Evolutionary conservation across 2,797 vertebrate species (phyloP).

Genomic region (Myiotriccus ornatus): DNA sequence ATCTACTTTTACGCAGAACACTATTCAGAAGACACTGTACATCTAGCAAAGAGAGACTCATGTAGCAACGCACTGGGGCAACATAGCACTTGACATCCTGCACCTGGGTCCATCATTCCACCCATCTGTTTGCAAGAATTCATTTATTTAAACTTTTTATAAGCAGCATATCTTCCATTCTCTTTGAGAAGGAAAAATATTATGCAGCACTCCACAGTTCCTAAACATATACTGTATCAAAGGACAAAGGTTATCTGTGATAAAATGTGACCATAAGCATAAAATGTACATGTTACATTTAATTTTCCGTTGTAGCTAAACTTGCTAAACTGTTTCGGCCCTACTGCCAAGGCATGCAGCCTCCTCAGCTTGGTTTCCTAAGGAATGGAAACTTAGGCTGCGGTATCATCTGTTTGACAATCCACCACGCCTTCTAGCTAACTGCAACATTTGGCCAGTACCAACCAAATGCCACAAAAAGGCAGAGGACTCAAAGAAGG

Average conservation of each 20-base stretch:
- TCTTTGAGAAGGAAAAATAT: background rate
- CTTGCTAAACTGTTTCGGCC: background rate
- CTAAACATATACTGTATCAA: background rate
- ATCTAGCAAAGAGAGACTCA: background rate
- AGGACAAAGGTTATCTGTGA: background rate
- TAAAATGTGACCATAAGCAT: background rate
- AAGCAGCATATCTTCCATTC: background rate
- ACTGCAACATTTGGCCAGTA: background rate
- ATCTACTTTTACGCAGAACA: background rate
- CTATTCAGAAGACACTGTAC: background rate
- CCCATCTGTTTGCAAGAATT: background rate
- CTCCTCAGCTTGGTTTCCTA: background rate
- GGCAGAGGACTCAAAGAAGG: background rate
- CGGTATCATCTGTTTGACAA: background rate
- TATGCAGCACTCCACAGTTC: background rate
- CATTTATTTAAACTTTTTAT: background rate
- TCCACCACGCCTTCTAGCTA: background rate
- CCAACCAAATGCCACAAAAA: background rate
- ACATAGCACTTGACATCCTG: rapidly evolving
- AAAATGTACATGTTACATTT: background rate
- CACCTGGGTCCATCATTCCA: too few relatives aligned
- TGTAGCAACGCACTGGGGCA: background rate
- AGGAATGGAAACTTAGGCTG: background rate
- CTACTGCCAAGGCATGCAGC: background rate
- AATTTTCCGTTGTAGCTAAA: background rate